Percentiles rank a stretch among this genome's conserved stretches.
These are phyloP conservation scores for Dunckerocampus dactyliophorus DNA, from an alignment of 2,113 vertebrate species.

Conservation along the genomic window DNA sequence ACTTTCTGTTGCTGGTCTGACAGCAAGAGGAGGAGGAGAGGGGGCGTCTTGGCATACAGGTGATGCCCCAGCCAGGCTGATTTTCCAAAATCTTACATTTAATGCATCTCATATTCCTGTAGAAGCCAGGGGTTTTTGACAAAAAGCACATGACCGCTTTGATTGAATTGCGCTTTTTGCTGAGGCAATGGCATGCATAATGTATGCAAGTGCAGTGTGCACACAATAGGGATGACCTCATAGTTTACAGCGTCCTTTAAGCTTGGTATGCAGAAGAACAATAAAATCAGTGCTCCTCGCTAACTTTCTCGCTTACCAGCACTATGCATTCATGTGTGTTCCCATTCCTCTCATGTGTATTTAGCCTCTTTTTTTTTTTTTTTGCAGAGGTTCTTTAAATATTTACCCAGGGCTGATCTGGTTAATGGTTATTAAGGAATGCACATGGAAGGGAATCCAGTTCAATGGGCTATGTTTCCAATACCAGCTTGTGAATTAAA, in stretches of 20 bases:
- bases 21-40: slow-evolving; percentile 14
- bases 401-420: slow-evolving; percentile 51
- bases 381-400: slow-evolving; percentile 54
- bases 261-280: slow-evolving; percentile 45
- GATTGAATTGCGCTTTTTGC: slow-evolving; percentile 14
- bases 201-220: slow-evolving; percentile 42
- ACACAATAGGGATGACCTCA: slow-evolving; percentile 66
- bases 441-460: not conserved
- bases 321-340: slow-evolving; percentile 1
- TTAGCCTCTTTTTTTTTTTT: slow-evolving; percentile 29
- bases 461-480: slow-evolving; percentile 10
- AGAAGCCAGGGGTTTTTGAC: slow-evolving; percentile 14
- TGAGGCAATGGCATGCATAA: slow-evolving; percentile 27
- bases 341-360: slow-evolving; percentile 30
- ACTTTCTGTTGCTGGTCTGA: slow-evolving; percentile 34
- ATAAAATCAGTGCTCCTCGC: slow-evolving; percentile 45
- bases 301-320: slow-evolving; percentile 1
- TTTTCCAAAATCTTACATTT: slow-evolving; percentile 17
- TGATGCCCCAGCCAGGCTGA: slow-evolving; percentile 24
- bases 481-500: not conserved
- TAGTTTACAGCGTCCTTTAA: slow-evolving; percentile 45
- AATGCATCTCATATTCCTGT: slow-evolving; percentile 28
- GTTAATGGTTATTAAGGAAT: slow-evolving; percentile 68
- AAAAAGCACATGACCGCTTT: not conserved
- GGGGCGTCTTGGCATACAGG: slow-evolving; percentile 29